Conservation (phyloP, 92 coral and sea anemone genomes). For the Zoanthus sansibaricus region DNA sequence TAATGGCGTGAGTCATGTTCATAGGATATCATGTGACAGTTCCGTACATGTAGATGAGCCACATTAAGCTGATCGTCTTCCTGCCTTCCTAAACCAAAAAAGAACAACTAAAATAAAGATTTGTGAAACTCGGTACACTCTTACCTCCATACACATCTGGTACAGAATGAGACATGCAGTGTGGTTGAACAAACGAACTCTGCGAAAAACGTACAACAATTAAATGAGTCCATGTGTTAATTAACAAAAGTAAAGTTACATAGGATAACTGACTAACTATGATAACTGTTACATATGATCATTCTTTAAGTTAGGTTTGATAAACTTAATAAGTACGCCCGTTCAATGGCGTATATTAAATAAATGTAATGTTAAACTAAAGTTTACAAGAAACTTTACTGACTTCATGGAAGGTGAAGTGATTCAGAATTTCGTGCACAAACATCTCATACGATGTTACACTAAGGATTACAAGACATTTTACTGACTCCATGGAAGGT, state of each 20-base stretch:
- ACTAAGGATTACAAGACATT: neutral
- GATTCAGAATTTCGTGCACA: neutral
- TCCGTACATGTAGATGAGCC: no score
- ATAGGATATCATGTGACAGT: no score
- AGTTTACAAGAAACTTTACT: neutral
- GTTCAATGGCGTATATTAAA: neutral
- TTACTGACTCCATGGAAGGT: neutral
- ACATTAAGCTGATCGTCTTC: no score
- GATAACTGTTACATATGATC: no score
- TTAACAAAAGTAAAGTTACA: no score
- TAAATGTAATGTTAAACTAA: constrained; percentile 12
- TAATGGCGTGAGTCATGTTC: no score
- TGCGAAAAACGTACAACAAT: constrained; percentile 1
- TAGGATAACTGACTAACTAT: no score
- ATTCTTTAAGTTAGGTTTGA: no score
- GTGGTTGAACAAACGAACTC: constrained; percentile 84
- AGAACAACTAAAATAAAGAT: neutral
- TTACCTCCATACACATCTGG: constrained; percentile 91
- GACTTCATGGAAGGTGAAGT: neutral
- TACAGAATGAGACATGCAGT: constrained; percentile 88
- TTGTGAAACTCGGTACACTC: neutral
- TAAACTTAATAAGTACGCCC: no score
- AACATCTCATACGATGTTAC: neutral
- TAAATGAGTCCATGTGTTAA: neutral
- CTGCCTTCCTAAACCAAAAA: neutral